Evolutionary conservation across 2,113 vertebrate species (phyloP).

Genomic region (Burhinus bistriatus): DNA sequence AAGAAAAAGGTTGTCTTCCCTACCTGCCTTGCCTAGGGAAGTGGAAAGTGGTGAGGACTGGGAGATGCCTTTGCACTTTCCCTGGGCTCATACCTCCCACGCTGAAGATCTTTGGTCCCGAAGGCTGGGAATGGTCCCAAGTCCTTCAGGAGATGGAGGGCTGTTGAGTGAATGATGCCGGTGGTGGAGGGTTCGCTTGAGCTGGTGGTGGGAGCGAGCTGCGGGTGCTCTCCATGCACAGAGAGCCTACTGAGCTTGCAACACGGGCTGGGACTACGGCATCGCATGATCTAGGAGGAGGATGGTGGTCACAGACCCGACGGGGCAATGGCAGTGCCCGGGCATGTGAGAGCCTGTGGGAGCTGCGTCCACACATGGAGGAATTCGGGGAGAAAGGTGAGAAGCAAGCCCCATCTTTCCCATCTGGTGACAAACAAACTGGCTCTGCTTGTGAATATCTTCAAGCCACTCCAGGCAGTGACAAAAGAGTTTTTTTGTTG

Average conservation of each 20-base stretch:
- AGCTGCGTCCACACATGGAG: not conserved
- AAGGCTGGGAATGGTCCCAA: not conserved
- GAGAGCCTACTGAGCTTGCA: not conserved
- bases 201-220: not conserved
- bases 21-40: not conserved
- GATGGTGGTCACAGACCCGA: accelerated
- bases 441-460: not conserved
- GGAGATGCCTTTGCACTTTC: not conserved
- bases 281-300: accelerated
- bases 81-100: not conserved
- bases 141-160: not conserved
- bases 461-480: not conserved
- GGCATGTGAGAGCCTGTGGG: not conserved
- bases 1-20: not conserved
- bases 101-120: not conserved
- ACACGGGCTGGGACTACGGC: accelerated
- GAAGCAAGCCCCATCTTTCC: not conserved
- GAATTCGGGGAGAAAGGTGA: not conserved
- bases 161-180: accelerated
- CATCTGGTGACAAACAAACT: not conserved
- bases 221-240: accelerated
- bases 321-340: accelerated
- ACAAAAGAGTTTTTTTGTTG: not conserved
- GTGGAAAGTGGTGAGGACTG: accelerated
- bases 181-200: not conserved